Conservation (phyloP, 2,888 invertebrate genomes). For the Eledone cirrhosa region DNA sequence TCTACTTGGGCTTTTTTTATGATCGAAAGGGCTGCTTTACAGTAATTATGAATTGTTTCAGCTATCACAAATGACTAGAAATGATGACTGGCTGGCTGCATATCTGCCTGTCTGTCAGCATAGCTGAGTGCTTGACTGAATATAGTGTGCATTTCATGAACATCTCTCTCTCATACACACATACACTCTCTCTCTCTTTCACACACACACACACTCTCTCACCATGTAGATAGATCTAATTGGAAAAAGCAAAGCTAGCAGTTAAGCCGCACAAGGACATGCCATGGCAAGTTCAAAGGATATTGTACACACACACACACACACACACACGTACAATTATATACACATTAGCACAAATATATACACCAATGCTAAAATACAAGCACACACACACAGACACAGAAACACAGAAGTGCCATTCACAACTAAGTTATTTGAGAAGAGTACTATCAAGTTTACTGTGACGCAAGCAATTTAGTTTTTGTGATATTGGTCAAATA, state of each 20-base stretch:
- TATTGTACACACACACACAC: too few relatives aligned
- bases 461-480: constrained; percentile 23
- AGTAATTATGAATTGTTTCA: too few relatives aligned
- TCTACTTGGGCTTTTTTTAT: too few relatives aligned
- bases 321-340: too few relatives aligned
- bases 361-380: background rate
- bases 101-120: background rate
- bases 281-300: background rate
- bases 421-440: constrained; percentile 1
- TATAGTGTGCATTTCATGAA: too few relatives aligned
- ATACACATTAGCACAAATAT: background rate
- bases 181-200: too few relatives aligned
- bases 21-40: too few relatives aligned
- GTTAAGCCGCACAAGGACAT: background rate
- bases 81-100: too few relatives aligned
- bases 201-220: background rate
- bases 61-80: too few relatives aligned
- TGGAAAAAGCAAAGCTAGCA: background rate
- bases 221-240: background rate
- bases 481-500: constrained; percentile 16
- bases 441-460: constrained; percentile 23
- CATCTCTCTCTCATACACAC: too few relatives aligned
- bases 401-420: background rate
- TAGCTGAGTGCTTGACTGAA: background rate
- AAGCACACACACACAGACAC: background rate